Conservation (phyloP, 2,888 invertebrate genomes). For the Zhuqinia jingwanae region DNA sequence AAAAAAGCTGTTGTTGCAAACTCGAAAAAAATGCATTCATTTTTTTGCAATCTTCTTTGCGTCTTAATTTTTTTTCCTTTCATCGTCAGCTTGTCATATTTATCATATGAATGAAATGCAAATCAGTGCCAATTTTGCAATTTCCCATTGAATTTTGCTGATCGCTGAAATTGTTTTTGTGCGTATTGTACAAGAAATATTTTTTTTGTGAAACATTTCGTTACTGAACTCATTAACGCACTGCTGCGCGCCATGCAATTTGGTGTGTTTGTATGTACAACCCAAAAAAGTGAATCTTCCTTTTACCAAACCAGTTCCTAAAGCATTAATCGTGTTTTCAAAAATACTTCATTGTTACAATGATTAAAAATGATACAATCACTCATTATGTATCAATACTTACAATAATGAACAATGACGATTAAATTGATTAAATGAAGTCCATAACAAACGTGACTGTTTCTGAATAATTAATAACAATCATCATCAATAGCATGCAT, state of each 20-base stretch:
- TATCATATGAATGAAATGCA: slow-evolving; percentile 41
- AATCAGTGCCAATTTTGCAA: slow-evolving; percentile 24
- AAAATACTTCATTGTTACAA: background rate
- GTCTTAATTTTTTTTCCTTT: no score
- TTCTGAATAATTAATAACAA: slow-evolving; percentile 3
- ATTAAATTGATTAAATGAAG: slow-evolving; percentile 40
- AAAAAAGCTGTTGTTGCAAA: no score
- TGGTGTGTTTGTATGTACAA: no score
- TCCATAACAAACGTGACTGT: slow-evolving; percentile 15
- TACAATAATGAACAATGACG: slow-evolving; percentile 4
- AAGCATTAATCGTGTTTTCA: slow-evolving; percentile 30
- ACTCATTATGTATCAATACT: slow-evolving; percentile 38
- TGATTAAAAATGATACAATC: slow-evolving; percentile 59
- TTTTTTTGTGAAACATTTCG: slow-evolving; percentile 9
- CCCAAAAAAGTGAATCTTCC: slow-evolving; percentile 38
- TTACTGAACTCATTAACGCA: background rate
- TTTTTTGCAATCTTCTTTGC: no score
- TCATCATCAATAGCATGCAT: no score
- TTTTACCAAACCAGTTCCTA: slow-evolving; percentile 41
- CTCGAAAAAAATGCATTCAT: no score
- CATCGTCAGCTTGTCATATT: slow-evolving; percentile 1
- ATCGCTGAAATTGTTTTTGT: slow-evolving; percentile 11
- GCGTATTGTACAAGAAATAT: background rate
- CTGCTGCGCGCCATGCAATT: background rate
- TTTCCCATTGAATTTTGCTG: background rate